Base-by-base conservation (phyloP, 2,888 invertebrate genomes). In the Corythucha ciliata region DNA sequence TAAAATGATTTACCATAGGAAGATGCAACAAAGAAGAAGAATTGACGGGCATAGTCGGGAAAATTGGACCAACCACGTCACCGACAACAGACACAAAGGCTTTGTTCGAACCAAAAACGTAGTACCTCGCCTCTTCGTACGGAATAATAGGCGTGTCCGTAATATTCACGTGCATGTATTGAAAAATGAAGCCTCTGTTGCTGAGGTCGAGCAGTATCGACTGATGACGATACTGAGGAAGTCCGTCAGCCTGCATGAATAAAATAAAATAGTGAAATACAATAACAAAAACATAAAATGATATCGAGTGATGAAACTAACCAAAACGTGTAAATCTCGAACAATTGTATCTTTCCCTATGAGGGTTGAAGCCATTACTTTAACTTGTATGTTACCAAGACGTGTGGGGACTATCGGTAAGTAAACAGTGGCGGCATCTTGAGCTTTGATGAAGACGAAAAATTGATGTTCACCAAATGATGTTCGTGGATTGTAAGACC, bases 381-480 rank as follows among this genome's bases (percentile, higher is more conserved):
- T 81, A 1, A 92, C 79, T 54, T 75, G 71, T 16, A 84, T 75
- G 59, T 83, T 79, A 2, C 91, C 91, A 18, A 88, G 72, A 22
- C 81, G 74, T 8, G 80, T 79, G 0, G 92, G 81, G 42, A 94
- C 90, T 27, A 96, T 84, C 0, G 94, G 94, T 60, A 96, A 74
- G 70, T 92, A 83, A 29, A 94, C 89, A 32, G 88, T 79, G 29
- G 79, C 74, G 0, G 83, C 83, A 65, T 83, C 84, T 64, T 88
- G 88, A 0, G 84, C 78, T 52, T 72, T 68, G 48, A 91, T 79
- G 72, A 83, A 92, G 61, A 93, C 79, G 68, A 94, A 87, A 72
- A 93, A 92, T 68, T 96, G 93, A 71, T 93, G 91, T 69, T 94
- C 92, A 53, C 93, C 93, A 67, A 78, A 83, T 2, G 90, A 86